Conservation (phyloP, 2,113 vertebrate species). For the Pionites leucogaster region DNA sequence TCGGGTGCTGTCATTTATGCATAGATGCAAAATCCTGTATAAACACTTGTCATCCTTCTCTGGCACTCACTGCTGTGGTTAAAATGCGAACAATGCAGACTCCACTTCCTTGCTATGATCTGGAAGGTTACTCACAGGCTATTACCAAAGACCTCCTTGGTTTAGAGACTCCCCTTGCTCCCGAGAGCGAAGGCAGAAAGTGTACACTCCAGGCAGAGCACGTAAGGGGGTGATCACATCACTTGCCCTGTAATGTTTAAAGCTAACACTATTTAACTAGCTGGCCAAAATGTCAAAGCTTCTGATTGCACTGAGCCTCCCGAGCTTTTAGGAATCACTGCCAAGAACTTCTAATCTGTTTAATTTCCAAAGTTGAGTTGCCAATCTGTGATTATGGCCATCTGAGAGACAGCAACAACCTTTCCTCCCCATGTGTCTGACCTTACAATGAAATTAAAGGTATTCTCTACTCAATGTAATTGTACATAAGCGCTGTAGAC, state of each 20-base stretch:
- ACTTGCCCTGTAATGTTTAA: background rate
- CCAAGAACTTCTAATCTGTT: slow-evolving; percentile 33
- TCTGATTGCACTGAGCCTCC: background rate
- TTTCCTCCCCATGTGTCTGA: background rate
- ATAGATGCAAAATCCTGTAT: background rate
- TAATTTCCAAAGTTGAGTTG: background rate
- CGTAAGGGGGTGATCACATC: background rate
- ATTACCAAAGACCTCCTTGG: background rate
- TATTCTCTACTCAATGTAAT: background rate
- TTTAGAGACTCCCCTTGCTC: background rate
- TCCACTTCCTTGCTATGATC: background rate
- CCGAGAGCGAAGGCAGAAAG: background rate
- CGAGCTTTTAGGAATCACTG: slow-evolving; percentile 9
- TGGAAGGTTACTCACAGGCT: background rate
- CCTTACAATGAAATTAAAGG: slow-evolving; percentile 16
- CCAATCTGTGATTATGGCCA: background rate
- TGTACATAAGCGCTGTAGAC: background rate
- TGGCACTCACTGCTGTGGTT: background rate
- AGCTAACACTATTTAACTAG: background rate
- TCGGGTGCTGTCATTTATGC: rapidly evolving
- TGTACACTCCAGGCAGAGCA: background rate
- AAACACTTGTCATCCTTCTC: background rate
- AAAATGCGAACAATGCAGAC: background rate
- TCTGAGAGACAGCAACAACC: background rate
- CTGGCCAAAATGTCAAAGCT: slow-evolving; percentile 6